Base-by-base conservation (phyloP, 2,113 vertebrate species). In the Psittacula cyanocephala region DNA sequence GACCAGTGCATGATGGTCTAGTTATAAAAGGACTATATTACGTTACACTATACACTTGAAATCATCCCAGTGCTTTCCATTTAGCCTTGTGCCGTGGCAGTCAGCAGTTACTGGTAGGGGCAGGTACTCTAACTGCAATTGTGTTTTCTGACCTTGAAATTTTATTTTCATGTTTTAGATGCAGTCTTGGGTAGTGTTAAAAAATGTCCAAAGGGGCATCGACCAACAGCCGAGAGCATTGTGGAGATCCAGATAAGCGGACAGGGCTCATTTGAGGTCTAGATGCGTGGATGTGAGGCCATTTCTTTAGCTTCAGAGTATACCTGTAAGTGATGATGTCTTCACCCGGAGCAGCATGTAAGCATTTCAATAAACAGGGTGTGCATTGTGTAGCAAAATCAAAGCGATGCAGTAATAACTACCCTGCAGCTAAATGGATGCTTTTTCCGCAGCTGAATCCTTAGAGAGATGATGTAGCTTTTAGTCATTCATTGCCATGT, bases 391-490 rank as follows among this genome's bases (percentile, higher is more conserved):
- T 29, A 94, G 79, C 94, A 88, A 91, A 96, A 93, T 96, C 86
- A 89, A 93, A 96, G 96, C 60, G 44, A 74, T 85, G 96, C 94
- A 89, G 92, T 89, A 96, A 96, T 93, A 96, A 97, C 93, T 83
- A 70, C 92, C 91, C 91, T 91, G 64, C 79, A 95, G 95, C 91
- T 88, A 95, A 95, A 91, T 29, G 28, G 82, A 95, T 90, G 95
- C 79, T 86, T 95, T 97, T 94, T 95, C 94, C 77, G 64, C 88
- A 94, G 86, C 91, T 94, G 91, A 97, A 82, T 96, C 89, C 93
- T 97, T 88, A 94, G 95, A 92, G 91, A 50, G 83, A 93, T 93
- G 93, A 97, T 90, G 89, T 89, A 91, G 81, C 83, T 77, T 96
- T 96, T 94, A 97, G 93, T 97, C 95, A 95, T 89, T 95, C 94